phyloP scores from a whole-genome alignment of 2,888 invertebrate genomes.

The Polyommatus icarus region DNA sequence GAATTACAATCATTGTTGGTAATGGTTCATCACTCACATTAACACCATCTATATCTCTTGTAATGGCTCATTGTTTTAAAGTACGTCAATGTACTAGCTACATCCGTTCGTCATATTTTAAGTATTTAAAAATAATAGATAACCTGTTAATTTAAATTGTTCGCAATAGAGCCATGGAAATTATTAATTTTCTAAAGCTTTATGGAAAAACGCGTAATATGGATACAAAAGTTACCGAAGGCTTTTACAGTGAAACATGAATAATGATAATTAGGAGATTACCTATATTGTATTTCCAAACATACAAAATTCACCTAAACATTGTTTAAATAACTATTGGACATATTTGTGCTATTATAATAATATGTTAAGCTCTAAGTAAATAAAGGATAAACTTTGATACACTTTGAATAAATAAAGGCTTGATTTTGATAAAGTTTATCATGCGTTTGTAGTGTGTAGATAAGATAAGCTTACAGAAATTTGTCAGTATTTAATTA shows the following conservation, averaged over 20 bases:
- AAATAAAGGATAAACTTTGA: background rate
- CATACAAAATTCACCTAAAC: background rate
- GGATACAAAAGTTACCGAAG: too few species aligned
- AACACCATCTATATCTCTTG: background rate
- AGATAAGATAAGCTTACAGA: background rate
- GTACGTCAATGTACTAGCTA: background rate
- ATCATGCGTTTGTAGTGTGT: constrained; percentile 1
- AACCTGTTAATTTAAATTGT: background rate
- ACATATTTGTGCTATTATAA: background rate
- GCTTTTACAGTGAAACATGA: too few species aligned
- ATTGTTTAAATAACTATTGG: background rate
- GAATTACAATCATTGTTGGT: background rate
- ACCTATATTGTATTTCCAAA: background rate
- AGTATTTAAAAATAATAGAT: background rate
- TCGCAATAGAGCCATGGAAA: background rate
- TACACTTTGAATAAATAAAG: background rate
- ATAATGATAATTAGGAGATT: background rate
- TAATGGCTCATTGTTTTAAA: constrained; percentile 2
- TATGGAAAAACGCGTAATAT: too few species aligned
- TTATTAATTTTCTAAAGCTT: background rate
- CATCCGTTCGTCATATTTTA: background rate
- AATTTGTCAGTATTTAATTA: background rate
- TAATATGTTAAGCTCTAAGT: background rate
- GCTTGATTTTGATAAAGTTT: constrained; percentile 24
- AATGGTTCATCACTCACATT: constrained; percentile 2